phyloP scores from a whole-genome alignment of 1,140 invertebrate species.

The Holcopasites calliopsidis region DNA sequence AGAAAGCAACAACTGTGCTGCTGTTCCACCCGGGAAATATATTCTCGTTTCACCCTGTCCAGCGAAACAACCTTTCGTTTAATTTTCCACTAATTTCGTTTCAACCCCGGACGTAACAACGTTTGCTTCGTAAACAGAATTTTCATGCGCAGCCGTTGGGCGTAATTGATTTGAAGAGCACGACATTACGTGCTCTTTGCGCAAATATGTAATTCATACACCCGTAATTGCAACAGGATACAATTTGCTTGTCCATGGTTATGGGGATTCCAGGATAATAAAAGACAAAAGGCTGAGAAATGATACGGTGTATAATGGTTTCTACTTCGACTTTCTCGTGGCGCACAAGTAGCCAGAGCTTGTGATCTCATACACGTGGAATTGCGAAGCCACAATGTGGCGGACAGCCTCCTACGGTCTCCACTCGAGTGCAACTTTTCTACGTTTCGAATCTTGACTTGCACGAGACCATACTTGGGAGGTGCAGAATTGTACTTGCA shows the following conservation, averaged over 20 bases:
- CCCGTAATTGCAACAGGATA: neutral
- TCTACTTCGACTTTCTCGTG: constrained; percentile 15
- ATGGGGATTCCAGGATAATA: no score
- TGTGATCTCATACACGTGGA: constrained; percentile 37
- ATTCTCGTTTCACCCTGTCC: no score
- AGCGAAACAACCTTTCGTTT: no score
- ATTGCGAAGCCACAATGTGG: constrained; percentile 18
- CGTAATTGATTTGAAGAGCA: neutral
- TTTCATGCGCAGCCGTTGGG: neutral
- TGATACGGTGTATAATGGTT: neutral
- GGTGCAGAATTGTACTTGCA: no score
- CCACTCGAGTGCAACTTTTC: neutral
- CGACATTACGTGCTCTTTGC: neutral
- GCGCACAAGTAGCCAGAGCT: neutral
- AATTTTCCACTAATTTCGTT: neutral
- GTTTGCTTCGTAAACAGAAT: neutral
- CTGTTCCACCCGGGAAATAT: no score
- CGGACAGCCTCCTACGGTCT: neutral
- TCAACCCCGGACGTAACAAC: neutral
- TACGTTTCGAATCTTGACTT: neutral
- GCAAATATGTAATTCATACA: neutral
- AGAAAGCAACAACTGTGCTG: no score
- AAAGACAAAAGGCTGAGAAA: neutral
- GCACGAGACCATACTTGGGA: no score
- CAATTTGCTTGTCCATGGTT: no score